A percentile compares a stretch with the other conserved stretches of the same genome.
These are phyloP conservation scores for Phyllopteryx taeniolatus DNA, from an alignment of 2,113 vertebrate genomes.

Conservation along the genomic window DNA sequence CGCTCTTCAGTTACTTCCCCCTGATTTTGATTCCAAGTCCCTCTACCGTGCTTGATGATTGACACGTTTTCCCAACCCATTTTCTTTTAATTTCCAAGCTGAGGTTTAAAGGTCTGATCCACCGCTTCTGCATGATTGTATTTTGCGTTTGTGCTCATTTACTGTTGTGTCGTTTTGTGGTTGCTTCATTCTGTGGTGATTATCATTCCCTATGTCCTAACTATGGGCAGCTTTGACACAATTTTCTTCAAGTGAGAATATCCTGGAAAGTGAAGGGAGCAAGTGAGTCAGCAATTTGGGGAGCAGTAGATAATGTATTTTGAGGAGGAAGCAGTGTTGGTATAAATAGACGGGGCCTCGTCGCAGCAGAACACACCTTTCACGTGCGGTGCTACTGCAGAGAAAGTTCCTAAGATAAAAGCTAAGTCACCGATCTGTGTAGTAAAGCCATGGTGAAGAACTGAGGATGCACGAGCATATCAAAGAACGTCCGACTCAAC, in stretches of 20 bases:
- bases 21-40: conserved; percentile 44
- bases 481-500: conserved; percentile 1
- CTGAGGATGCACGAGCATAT: conserved; percentile 25
- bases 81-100: conserved; percentile 13
- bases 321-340: conserved; percentile 10
- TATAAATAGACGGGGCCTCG: conserved; percentile 14
- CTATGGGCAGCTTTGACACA: neutral
- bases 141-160: conserved; percentile 30
- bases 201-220: conserved; percentile 33
- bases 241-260: conserved; percentile 5
- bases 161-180: conserved; percentile 22
- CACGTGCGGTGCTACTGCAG: neutral
- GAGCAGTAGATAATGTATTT: conserved; percentile 35
- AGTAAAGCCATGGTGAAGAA: conserved; percentile 32
- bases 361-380: neutral
- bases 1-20: conserved; percentile 42
- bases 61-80: conserved; percentile 37
- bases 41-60: conserved; percentile 50
- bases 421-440: neutral
- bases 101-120: conserved; percentile 20
- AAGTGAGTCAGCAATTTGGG: conserved; percentile 46
- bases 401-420: conserved; percentile 9
- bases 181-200: conserved; percentile 53
- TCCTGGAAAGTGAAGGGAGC: conserved; percentile 4
- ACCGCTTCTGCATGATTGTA: conserved; percentile 36